These are phyloP conservation scores for Sebastes dallii DNA, from an alignment of 2,797 vertebrate species.

Conservation along the genomic window DNA sequence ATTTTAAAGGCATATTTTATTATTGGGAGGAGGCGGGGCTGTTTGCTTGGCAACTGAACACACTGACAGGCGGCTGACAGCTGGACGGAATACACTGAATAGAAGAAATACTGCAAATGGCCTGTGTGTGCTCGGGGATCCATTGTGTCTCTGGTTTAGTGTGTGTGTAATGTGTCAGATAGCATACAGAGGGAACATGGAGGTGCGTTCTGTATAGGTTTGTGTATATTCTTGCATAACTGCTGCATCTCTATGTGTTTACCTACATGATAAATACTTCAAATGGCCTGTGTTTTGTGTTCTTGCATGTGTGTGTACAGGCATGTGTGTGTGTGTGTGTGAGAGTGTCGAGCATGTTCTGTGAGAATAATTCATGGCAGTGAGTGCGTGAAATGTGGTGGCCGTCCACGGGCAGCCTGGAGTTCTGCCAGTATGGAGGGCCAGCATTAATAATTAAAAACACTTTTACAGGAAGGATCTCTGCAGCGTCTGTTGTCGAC, in stretches of 20 bases:
- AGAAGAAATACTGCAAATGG: conserved; percentile 76
- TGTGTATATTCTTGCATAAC: conserved; percentile 13
- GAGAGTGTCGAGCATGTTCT: conserved; percentile 22
- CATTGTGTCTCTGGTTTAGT: conserved; percentile 47
- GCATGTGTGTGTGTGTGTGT: conserved; percentile 16
- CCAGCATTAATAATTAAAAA: conserved; percentile 81
- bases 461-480: conserved; percentile 76
- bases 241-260: neutral
- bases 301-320: neutral
- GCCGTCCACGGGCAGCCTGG: conserved; percentile 64
- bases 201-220: neutral
- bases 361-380: conserved; percentile 77
- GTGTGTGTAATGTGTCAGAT: conserved; percentile 40
- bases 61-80: conserved; percentile 76
- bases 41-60: conserved; percentile 71
- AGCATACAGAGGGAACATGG: conserved; percentile 24
- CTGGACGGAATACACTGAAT: conserved; percentile 65
- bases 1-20: conserved; percentile 86
- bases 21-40: conserved; percentile 72
- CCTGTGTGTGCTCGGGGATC: conserved; percentile 50
- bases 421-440: conserved; percentile 63
- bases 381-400: conserved; percentile 71
- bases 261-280: conserved; percentile 35
- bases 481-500: conserved; percentile 60
- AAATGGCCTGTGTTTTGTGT: conserved; percentile 11